Percentiles rank a stretch among this genome's conserved stretches.
These are phyloP conservation scores for Urocyon cinereoargenteus DNA, from an alignment of 2,797 vertebrate genomes.

Conservation along the genomic window DNA sequence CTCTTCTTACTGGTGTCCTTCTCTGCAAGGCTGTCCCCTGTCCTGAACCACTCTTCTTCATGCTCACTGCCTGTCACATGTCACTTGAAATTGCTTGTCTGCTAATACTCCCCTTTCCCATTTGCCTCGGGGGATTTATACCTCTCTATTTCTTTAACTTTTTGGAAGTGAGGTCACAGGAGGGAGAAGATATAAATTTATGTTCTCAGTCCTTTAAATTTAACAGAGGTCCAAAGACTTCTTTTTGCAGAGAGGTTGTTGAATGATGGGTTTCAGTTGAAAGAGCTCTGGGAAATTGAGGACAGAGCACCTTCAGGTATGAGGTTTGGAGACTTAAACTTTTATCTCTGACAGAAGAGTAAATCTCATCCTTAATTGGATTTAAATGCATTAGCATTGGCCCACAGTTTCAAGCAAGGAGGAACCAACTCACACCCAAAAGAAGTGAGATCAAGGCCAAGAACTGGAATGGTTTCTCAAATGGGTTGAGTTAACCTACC, in stretches of 20 bases:
- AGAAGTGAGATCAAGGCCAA: not conserved
- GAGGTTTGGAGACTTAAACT: not conserved
- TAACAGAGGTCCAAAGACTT: not conserved
- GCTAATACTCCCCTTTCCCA: not conserved
- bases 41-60: accelerated
- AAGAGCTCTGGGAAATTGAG: not conserved
- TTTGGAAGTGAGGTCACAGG: not conserved
- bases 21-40: not conserved
- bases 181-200: not conserved
- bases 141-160: not conserved
- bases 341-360: not conserved
- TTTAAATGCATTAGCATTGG: not conserved
- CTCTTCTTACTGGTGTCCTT: not conserved
- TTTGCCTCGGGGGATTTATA: not conserved
- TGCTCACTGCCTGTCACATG: accelerated
- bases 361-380: not conserved
- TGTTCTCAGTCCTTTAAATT: not conserved
- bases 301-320: not conserved
- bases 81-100: not conserved
- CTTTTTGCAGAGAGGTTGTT: not conserved
- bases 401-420: not conserved
- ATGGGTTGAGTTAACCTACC: accelerated
- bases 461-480: not conserved
- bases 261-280: not conserved
- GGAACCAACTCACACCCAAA: not conserved